Evolutionary conservation across 2,888 invertebrate species (phyloP).

Genomic region (Xestia sexstrigata): DNA sequence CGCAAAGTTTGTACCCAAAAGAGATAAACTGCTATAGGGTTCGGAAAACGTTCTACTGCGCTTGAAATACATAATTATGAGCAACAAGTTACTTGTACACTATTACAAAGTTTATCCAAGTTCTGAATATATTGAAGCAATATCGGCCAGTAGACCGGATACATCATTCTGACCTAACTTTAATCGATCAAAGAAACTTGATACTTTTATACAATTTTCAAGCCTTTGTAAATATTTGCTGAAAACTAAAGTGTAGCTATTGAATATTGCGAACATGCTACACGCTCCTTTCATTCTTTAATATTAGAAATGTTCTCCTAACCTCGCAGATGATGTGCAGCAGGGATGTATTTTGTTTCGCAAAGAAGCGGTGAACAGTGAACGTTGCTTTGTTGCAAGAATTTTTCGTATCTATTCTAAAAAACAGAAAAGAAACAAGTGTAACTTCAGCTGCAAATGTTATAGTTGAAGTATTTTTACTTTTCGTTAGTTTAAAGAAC

Average conservation of each 20-base stretch:
- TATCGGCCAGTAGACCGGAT: conserved; percentile 7
- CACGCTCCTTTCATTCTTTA: conserved; percentile 1
- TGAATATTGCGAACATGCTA: conserved; percentile 20
- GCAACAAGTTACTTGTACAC: conserved; percentile 60
- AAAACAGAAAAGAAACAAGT: neutral
- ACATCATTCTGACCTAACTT: conserved; percentile 9
- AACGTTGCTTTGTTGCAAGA: neutral
- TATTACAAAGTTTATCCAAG: conserved; percentile 37
- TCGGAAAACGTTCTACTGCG: conserved; percentile 33
- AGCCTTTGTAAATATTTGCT: conserved; percentile 10
- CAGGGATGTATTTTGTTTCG: neutral
- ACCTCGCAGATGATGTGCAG: neutral
- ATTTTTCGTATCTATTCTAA: neutral
- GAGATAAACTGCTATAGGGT: conserved; percentile 50
- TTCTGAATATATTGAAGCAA: conserved; percentile 23
- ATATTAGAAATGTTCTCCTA: conserved; percentile 17
- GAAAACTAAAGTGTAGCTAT: conserved; percentile 1
- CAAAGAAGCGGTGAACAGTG: conserved; percentile 1
- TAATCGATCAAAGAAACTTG: conserved; percentile 14
- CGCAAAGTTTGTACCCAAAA: conserved; percentile 48
- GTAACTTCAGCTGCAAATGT: neutral
- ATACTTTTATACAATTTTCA: neutral
- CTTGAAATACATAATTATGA: conserved; percentile 41
- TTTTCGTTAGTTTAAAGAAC: neutral
- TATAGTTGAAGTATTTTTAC: neutral